Conservation (phyloP, 2,888 invertebrate genomes). For the Rhamnusium bicolor region DNA sequence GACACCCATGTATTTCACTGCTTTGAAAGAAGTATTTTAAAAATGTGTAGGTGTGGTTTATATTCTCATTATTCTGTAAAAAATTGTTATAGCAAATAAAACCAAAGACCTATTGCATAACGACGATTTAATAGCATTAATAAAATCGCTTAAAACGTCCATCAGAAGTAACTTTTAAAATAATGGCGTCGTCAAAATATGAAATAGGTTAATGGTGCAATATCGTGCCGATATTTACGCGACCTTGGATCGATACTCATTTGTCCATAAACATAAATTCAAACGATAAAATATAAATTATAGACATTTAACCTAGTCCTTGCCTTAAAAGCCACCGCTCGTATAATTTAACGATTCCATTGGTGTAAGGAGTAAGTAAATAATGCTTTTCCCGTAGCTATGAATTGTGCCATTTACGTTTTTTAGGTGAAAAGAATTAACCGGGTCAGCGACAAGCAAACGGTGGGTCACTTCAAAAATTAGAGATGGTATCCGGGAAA, state of each 20-base stretch:
- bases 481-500: no score
- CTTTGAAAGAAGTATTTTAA: no score
- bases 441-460: background rate
- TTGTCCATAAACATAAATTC: conserved; percentile 38
- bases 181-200: conserved; percentile 26
- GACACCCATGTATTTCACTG: no score
- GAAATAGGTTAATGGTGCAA: conserved; percentile 38
- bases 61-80: no score
- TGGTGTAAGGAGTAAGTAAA: background rate
- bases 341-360: conserved; percentile 3
- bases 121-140: background rate
- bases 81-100: no score
- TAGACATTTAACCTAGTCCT: background rate
- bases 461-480: no score
- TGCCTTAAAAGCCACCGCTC: background rate
- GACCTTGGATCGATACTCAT: conserved; percentile 33
- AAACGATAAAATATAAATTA: conserved; percentile 24
- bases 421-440: background rate
- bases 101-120: background rate
- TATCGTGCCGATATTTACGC: conserved; percentile 36
- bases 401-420: background rate
- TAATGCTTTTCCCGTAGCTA: background rate
- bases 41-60: no score
- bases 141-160: background rate
- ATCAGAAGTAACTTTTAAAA: conserved; percentile 1